Evolutionary conservation across 2,888 invertebrate species (phyloP).

Genomic region (Drosophila demipolita): DNA sequence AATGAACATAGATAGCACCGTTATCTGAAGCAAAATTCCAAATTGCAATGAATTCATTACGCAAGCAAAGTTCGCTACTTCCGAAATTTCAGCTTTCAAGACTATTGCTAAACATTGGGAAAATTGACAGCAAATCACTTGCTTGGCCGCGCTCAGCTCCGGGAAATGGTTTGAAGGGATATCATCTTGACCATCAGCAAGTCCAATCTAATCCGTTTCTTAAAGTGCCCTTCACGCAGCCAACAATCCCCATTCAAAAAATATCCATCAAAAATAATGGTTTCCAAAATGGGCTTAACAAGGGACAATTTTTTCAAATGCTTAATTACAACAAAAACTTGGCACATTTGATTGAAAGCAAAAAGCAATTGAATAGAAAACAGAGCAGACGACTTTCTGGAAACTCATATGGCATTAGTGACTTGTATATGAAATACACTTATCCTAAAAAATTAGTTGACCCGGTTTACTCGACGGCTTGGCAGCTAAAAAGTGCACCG

Average conservation of each 20-base stretch:
- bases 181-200: background rate
- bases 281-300: constrained; percentile 2
- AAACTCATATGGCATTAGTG: background rate
- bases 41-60: constrained; percentile 27
- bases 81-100: constrained; percentile 4
- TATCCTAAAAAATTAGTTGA: background rate
- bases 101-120: constrained; percentile 20
- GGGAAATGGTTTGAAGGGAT: background rate
- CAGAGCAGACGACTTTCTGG: background rate
- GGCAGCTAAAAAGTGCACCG: background rate
- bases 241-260: background rate
- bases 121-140: constrained; percentile 17
- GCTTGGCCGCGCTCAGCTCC: constrained; percentile 33
- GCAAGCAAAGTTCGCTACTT: background rate
- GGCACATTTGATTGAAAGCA: constrained; percentile 3
- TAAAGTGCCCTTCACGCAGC: constrained; percentile 6
- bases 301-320: constrained; percentile 25
- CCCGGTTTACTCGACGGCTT: background rate
- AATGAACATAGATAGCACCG: background rate
- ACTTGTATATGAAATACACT: constrained; percentile 1
- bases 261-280: background rate
- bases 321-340: constrained; percentile 2
- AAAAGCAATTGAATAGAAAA: background rate
- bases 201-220: background rate
- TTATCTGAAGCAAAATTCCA: constrained; percentile 28